Base-by-base conservation (phyloP, 1,140 invertebrate species). In the Oncopodura yosiiana region DNA sequence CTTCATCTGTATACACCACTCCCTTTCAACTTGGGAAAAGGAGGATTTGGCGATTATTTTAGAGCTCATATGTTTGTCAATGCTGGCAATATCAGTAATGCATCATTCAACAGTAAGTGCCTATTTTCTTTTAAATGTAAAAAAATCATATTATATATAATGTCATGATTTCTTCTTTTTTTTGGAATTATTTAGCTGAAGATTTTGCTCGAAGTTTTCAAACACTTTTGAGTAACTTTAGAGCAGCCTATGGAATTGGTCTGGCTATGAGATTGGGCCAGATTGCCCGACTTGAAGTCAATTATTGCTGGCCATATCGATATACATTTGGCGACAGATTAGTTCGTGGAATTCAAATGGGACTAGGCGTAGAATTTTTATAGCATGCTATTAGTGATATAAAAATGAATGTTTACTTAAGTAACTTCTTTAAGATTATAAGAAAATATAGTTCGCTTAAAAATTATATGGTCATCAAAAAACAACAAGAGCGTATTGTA, bases 31-130 rank as follows among this genome's bases (percentile, higher is more conserved):
- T 81, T 84, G 3, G 80, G 81, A 16, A 73, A 74, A 62, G 81
- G 81, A 45, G 79, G 81, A 24, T 80, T 92, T 61, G 84, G 83
- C 3, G 83, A 89, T 53, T 72, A 86, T 27, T 87, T 91, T 66
- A 76, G 83, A 49, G 78, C 84, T 8, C 89, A 94, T 68, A 75
- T 84, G 34, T 94, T 94, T 73, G 60, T 87, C 39, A 93, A 88
- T 71, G 81, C 77, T 42, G 90, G 90, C 48, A 88, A 86, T 67
- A 73, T 87, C 49, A 76, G 74, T 4, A 75, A 82, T 64, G 69
- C 78, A 51, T 65, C 71, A 36, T 69, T 71, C 54, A 60, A 37
- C 18, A 67, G 76, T 78, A 68, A 69, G 69, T 69, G 11, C n/a
- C n/a, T n/a, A n/a, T n/a, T n/a, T n/a, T n/a, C n/a, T n/a, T n/a